Percentiles rank a stretch among this genome's conserved stretches.
Evolutionary conservation across 2,113 vertebrate genomes (phyloP).

Genomic region (Periophthalmodon schlosseri): DNA sequence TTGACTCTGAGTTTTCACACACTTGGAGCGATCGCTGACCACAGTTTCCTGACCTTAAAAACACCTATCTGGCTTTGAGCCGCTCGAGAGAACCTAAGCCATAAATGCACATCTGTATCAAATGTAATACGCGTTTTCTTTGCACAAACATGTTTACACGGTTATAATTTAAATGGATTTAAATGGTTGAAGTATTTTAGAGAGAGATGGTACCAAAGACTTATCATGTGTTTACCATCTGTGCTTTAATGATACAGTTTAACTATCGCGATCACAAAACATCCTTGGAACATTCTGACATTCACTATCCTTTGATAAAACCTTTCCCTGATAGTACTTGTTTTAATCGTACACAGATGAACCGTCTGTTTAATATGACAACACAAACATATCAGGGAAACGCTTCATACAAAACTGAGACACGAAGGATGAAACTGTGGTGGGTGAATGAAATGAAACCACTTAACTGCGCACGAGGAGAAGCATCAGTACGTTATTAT

Average conservation of each 20-base stretch:
- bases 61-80: constrained; percentile 8
- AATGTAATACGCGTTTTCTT: background rate
- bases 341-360: too few relatives aligned
- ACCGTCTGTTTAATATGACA: background rate
- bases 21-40: background rate
- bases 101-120: background rate
- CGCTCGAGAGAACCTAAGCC: background rate
- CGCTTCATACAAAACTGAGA: background rate
- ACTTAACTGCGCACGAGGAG: too few relatives aligned
- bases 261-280: background rate
- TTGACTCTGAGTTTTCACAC: constrained; percentile 11
- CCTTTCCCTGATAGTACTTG: background rate
- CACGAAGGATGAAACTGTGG: too few relatives aligned
- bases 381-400: background rate
- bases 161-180: background rate
- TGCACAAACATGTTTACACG: background rate
- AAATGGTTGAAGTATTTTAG: background rate
- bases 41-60: constrained; percentile 40
- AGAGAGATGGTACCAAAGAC: background rate
- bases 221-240: background rate
- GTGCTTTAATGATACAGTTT: background rate
- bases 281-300: background rate
- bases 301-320: background rate
- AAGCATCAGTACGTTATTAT: too few relatives aligned
- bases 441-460: too few relatives aligned